These are phyloP conservation scores for Menidia beryllina DNA, from an alignment of 2,113 vertebrate genomes.

Conservation along the genomic window DNA sequence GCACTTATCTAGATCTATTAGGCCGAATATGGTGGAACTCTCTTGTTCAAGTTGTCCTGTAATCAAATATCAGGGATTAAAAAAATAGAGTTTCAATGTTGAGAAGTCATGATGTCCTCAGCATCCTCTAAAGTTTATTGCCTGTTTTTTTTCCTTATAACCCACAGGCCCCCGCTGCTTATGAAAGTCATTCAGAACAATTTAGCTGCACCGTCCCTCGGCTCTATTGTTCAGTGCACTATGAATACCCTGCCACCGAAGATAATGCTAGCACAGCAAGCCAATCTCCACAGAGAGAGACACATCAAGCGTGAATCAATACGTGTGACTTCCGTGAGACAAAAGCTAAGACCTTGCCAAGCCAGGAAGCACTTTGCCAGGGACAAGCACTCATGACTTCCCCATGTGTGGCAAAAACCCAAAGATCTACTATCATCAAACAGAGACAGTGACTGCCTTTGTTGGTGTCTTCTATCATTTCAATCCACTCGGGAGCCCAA, in stretches of 20 bases:
- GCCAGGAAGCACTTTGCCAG: constrained; percentile 52
- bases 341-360: constrained; percentile 75
- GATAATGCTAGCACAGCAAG: constrained; percentile 73
- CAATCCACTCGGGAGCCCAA: neutral
- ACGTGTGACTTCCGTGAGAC: constrained; percentile 74
- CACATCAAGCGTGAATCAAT: constrained; percentile 74
- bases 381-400: constrained; percentile 71
- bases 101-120: constrained; percentile 57
- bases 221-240: constrained; percentile 72
- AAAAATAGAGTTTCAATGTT: constrained; percentile 28
- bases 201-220: constrained; percentile 59
- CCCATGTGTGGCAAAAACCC: constrained; percentile 52
- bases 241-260: constrained; percentile 72
- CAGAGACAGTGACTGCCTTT: constrained; percentile 32
- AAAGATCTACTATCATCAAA: constrained; percentile 40
- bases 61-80: neutral
- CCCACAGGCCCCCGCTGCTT: constrained; percentile 67
- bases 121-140: constrained; percentile 76
- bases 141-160: constrained; percentile 70
- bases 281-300: constrained; percentile 77
- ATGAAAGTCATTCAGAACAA: constrained; percentile 79
- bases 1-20: neutral
- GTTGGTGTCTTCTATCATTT: constrained; percentile 18
- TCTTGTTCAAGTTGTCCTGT: neutral
- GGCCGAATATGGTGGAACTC: neutral